These are phyloP conservation scores for Actinopyga echinites DNA, from an alignment of 53 echinoderm and acorn worm species.

Conservation along the genomic window DNA sequence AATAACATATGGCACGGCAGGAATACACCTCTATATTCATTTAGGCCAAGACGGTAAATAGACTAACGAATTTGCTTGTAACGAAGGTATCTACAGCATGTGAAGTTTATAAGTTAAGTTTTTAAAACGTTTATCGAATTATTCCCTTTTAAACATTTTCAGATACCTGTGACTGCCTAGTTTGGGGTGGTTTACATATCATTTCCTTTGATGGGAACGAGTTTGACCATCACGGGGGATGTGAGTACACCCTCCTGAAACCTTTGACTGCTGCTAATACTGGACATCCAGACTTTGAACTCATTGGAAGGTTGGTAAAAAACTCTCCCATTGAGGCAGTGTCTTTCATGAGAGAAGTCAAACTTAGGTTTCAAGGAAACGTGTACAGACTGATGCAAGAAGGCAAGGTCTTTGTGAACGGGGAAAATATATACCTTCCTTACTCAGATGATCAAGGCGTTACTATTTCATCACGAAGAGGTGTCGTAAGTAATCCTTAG, in stretches of 20 bases:
- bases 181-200: slow-evolving; percentile 11
- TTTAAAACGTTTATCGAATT: no score
- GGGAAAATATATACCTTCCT: background rate
- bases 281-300: slow-evolving; percentile 9
- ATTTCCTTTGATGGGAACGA: slow-evolving; percentile 6
- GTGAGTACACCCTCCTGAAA: background rate
- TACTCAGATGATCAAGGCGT: background rate
- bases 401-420: background rate
- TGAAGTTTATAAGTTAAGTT: no score
- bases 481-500: no score
- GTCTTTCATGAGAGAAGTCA: slow-evolving; percentile 12
- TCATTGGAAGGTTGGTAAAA: background rate
- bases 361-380: background rate
- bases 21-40: no score
- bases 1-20: no score
- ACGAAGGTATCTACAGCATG: no score
- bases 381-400: background rate
- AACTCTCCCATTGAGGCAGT: background rate
- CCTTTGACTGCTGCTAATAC: background rate
- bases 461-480: no score
- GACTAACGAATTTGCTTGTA: no score
- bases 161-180: background rate
- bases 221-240: slow-evolving; percentile 12
- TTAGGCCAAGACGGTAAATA: no score
- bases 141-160: background rate